Base-by-base conservation (phyloP, 2,797 vertebrate genomes). In the Loriculus beryllinus region DNA sequence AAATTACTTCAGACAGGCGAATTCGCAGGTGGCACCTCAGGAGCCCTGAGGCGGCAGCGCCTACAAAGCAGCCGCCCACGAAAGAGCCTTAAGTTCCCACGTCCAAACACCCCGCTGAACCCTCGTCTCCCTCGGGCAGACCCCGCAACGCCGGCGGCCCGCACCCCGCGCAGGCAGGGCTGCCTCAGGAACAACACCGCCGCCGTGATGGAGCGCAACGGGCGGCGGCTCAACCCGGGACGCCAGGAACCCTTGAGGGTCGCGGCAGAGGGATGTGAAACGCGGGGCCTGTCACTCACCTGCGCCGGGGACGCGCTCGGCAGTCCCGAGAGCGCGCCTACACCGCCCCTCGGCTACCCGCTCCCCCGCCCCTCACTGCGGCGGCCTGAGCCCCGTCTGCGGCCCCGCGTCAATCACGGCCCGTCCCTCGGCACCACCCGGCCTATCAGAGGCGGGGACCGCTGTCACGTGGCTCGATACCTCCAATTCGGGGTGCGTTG, bases 11-110 rank as follows among this genome's bases (percentile, higher is more conserved):
- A 1, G 3, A 14, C 23, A 17, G 48, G n/a, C 25, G 28, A 23
- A 14, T 2, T 2, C 14, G 17, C 29, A 7, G 33, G 7, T 0
- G 23, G 42, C 14, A 16, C 2, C 7, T 6, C 62, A 7, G 23
- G 7, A 35, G 49, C 56, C 57, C 64, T 4, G 21, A 3, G 12
- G 12, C 26, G 47, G 31, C 62, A 12, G 16, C 31, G 9, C 39
- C 7, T 5, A n/a, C 54, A 3, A 13, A 47, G 63, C 35, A 8
- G 14, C 63, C 52, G 18, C 31, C 62, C 6, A 10, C 5, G 29
- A 29, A 6, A 11, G 51, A 7, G 47, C 49, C 15, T 14, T 13
- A 56, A 33, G n/a, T 33, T 23, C 54, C 45, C n/a, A 18, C 12
- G 7, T 21, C n/a, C 65, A 21, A 1, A 8, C 18, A 22, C 22